Percentiles rank a stretch among this genome's conserved stretches.
Conservation (phyloP, 2,888 invertebrate genomes). For the Herminia tarsipennalis region DNA sequence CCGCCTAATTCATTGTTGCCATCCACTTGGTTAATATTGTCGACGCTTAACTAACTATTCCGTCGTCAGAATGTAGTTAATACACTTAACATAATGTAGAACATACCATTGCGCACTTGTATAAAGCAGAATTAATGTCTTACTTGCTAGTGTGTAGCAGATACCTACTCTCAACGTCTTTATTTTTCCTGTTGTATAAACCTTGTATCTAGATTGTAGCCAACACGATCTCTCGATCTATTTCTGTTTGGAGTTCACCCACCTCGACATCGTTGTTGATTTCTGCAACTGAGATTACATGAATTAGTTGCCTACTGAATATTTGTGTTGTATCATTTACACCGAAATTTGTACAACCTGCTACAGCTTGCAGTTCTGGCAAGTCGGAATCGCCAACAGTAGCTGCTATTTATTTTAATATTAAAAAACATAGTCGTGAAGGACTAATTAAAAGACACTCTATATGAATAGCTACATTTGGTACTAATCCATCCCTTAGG, state of each 20-base stretch:
- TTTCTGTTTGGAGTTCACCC: conserved; percentile 75
- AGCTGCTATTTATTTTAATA: too few species aligned
- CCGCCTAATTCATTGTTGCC: conserved; percentile 77
- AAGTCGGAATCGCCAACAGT: too few species aligned
- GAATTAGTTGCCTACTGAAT: conserved; percentile 26
- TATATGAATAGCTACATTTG: too few species aligned
- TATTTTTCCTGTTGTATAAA: conserved; percentile 45
- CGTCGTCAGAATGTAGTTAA: conserved; percentile 10
- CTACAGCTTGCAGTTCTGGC: too few species aligned
- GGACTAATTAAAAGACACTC: too few species aligned
- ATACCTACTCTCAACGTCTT: conserved; percentile 17
- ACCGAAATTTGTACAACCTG: too few species aligned
- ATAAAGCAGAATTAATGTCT: conserved; percentile 7
- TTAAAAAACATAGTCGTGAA: too few species aligned
- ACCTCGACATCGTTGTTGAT: conserved; percentile 65
- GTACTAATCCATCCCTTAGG: too few species aligned
- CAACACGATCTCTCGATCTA: conserved; percentile 64
- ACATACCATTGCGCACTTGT: neutral
- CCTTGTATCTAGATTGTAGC: conserved; percentile 54
- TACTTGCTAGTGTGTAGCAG: conserved; percentile 8
- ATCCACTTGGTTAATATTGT: conserved; percentile 62
- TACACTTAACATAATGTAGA: conserved; percentile 1
- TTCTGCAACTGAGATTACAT: conserved; percentile 59
- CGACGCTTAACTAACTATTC: conserved; percentile 17
- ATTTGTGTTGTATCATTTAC: too few species aligned